Percentiles rank a stretch among this genome's conserved stretches.
Conservation (phyloP, 2,113 vertebrate species). For the Lates calcarifer region DNA sequence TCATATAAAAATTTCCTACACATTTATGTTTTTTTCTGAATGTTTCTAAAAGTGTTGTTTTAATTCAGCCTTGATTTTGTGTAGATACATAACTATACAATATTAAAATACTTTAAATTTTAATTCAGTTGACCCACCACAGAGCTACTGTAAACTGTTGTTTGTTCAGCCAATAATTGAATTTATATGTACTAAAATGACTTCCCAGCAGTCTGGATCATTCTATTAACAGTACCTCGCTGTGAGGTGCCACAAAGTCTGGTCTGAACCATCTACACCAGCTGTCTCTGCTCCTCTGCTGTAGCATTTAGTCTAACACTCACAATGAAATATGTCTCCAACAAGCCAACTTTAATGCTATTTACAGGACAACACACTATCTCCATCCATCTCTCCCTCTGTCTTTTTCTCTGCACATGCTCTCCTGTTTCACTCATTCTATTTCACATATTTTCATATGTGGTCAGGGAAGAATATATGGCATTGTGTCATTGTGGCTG, state of each 20-base stretch:
- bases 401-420: background rate
- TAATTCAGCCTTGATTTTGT: too few species aligned
- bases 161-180: slow-evolving; percentile 25
- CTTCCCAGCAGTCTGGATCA: slow-evolving; percentile 34
- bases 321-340: slow-evolving; percentile 11
- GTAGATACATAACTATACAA: too few species aligned
- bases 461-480: background rate
- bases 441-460: background rate
- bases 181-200: slow-evolving; percentile 37
- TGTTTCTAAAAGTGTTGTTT: too few species aligned
- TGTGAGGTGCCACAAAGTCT: slow-evolving; percentile 46
- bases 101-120: background rate
- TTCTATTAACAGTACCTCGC: slow-evolving; percentile 28
- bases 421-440: background rate
- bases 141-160: slow-evolving; percentile 37
- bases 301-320: slow-evolving; percentile 38
- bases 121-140: background rate
- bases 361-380: slow-evolving; percentile 12
- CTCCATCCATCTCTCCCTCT: background rate
- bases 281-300: slow-evolving; percentile 35
- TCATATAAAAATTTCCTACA: too few species aligned
- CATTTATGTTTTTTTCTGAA: too few species aligned
- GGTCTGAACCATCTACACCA: slow-evolving; percentile 50
- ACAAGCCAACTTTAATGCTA: slow-evolving; percentile 9
- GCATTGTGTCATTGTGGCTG: background rate